Evolutionary conservation across 2,888 invertebrate species (phyloP), one percentile per base, ranked within the genome.

Genomic region (Napeogenes sylphis): DNA sequence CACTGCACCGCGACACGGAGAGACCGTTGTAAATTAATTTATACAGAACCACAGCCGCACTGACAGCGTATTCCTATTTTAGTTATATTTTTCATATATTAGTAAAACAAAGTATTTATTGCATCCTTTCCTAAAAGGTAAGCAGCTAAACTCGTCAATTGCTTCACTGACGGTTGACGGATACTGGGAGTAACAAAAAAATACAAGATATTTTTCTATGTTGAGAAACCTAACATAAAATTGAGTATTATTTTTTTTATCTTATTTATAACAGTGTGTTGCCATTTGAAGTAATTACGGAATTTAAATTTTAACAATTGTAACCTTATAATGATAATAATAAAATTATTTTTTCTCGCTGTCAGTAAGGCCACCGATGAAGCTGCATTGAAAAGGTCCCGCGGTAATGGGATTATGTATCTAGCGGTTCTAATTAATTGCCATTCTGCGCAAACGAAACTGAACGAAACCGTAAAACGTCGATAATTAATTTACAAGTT

Each of bases 391-490:
- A 56, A 64, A 64, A 62, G 65, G 64, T 64, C 63, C 65, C 63
- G 21, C 58, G 64, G 68, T 68, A 71, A 72, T 71, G 59, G 67
- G 69, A 71, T 72, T 71, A 73, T 67, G 67, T 70, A 68, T 67
- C 68, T 66, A 70, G 66, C 66, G 67, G 64, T 65, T 64, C 66
- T 70, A 72, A 71, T 72, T 68, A 71, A 70, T 71, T 71, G 70
- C 65, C 70, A 68, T 64, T 67, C 70, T 68, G 65, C 66, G 45
- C 51, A 51, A 51, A 51, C 51, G 51, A 42, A 42, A 42, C 56
- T 45, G 59, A 59, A 63, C 66, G 69, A 71, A 71, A 64, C 70
- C 71, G 59, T 70, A 68, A 69, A 69, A 71, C 56, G 65, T 67
- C 67, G 62, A 68, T 71, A 65, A 67, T 71, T 72, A 70, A 71